Base-by-base conservation (phyloP, 2,797 vertebrate species). In the Cryptoprocta ferox region DNA sequence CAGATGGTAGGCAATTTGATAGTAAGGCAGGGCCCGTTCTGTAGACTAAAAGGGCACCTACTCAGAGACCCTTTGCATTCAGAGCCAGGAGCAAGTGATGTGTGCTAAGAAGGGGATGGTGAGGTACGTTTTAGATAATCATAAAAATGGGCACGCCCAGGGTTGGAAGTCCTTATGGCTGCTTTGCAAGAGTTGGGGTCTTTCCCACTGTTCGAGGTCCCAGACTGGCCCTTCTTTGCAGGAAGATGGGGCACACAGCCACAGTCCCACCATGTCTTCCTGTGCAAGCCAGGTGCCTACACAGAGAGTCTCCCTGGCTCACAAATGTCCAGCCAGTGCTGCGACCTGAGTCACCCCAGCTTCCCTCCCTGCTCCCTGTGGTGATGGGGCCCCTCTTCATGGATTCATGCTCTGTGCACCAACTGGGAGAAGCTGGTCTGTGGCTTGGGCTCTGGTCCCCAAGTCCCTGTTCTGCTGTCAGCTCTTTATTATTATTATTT, bases 331-430 rank as follows among this genome's bases (percentile, higher is more conserved):
- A 68, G 91, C 13, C 30, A 16, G n/a, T 15, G 26, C 42, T 63
- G 8, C 0, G 6, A 37, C 39, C n/a, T 28, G 48, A 39, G 42
- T 24, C 85, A 45, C 0, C 5, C 5, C n/a, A 24, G 48, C 26
- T 35, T 19, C 3, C 39, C 30, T 42, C 5, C 19, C 66, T 53
- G 8, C 4, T 42, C 11, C 19, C n/a, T 53, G 0, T 0, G 4
- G n/a, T 18, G n/a, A 88, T 19, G n/a, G 39, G 10, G 19, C 26
- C 82, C 76, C 37, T 70, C 32, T 39, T 37, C 5, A 0, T 19
- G 19, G 6, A 15, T 26, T 76, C 42, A 13, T 6, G 10, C 30
- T 45, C 24, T 6, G 2, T 0, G 15, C 19, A 65, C 19, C 50
- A 39, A 21, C n/a, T 7, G 56, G 45, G 73, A 39, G 18, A 18